phyloP scores from a whole-genome alignment of 2,888 invertebrate species.

The Diogma glabrata region DNA sequence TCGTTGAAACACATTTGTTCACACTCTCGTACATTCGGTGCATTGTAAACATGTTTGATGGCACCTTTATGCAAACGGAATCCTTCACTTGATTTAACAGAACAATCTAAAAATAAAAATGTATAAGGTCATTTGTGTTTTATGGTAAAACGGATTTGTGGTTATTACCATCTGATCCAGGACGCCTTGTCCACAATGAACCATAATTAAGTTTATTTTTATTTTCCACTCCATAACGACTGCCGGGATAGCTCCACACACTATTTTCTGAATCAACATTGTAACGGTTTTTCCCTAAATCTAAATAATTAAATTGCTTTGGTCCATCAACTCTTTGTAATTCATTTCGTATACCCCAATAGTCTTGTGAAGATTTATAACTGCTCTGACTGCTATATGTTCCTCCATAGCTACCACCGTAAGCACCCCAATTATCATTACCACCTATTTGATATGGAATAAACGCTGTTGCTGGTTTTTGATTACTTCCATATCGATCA shows the following conservation, averaged over 20 bases:
- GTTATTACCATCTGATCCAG: conserved; percentile 34
- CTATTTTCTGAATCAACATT: conserved; percentile 30
- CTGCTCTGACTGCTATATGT: conserved; percentile 29
- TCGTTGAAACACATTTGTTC: conserved; percentile 63
- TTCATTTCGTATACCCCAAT: conserved; percentile 41
- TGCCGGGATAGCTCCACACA: conserved; percentile 39
- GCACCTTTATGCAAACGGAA: conserved; percentile 59
- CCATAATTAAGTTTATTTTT: conserved; percentile 29
- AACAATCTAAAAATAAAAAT: conserved; percentile 48
- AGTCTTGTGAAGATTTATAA: conserved; percentile 28
- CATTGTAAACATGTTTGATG: conserved; percentile 50
- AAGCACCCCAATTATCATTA: conserved; percentile 45
- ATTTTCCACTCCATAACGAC: conserved; percentile 27
- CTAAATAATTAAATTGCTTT: conserved; percentile 34
- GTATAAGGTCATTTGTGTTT: neutral
- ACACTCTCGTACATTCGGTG: conserved; percentile 61
- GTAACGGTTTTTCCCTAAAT: conserved; percentile 25
- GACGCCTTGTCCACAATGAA: conserved; percentile 35
- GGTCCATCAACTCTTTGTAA: conserved; percentile 31
- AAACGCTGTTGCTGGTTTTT: conserved; percentile 33
- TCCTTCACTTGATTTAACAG: conserved; percentile 60
- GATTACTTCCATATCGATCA: conserved; percentile 19
- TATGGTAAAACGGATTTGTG: neutral
- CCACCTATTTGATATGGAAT: conserved; percentile 45
- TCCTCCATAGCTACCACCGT: conserved; percentile 47